Conservation (phyloP, 2,888 invertebrate species). For the Acleris literana region DNA sequence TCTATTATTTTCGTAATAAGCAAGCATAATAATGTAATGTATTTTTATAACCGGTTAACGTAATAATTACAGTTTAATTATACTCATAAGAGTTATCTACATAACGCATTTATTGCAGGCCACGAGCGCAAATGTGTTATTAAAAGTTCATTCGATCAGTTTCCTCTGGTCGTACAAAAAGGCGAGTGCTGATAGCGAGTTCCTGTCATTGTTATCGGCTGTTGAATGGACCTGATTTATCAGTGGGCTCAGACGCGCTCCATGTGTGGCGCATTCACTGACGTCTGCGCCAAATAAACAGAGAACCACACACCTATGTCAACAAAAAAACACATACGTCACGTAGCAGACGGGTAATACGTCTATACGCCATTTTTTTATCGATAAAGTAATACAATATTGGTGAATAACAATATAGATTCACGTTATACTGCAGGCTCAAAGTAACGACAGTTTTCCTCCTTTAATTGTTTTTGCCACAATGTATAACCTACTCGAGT, state of each 20-base stretch:
- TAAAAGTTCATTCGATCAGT: constrained; percentile 28
- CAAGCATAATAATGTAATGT: neutral
- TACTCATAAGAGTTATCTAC: neutral
- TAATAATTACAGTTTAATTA: constrained; percentile 6
- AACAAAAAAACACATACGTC: constrained; percentile 26
- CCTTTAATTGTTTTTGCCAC: too few species aligned
- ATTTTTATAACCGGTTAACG: constrained; percentile 7
- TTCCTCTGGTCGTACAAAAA: constrained; percentile 31
- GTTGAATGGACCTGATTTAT: constrained; percentile 31
- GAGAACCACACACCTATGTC: constrained; percentile 32
- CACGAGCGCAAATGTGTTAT: constrained; percentile 17
- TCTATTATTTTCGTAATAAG: neutral
- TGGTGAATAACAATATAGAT: neutral
- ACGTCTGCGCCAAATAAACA: constrained; percentile 30
- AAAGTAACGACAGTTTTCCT: too few species aligned
- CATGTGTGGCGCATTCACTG: constrained; percentile 23
- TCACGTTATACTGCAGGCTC: neutral
- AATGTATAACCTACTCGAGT: neutral
- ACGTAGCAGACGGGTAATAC: constrained; percentile 14
- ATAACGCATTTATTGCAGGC: constrained; percentile 18
- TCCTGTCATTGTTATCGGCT: constrained; percentile 36
- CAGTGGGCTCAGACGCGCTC: constrained; percentile 6
- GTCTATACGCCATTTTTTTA: constrained; percentile 3
- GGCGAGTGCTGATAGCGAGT: constrained; percentile 30
- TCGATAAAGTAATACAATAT: constrained; percentile 9